phyloP scores from a whole-genome alignment of 1,140 invertebrate species.

The Drosophila baimaii region DNA sequence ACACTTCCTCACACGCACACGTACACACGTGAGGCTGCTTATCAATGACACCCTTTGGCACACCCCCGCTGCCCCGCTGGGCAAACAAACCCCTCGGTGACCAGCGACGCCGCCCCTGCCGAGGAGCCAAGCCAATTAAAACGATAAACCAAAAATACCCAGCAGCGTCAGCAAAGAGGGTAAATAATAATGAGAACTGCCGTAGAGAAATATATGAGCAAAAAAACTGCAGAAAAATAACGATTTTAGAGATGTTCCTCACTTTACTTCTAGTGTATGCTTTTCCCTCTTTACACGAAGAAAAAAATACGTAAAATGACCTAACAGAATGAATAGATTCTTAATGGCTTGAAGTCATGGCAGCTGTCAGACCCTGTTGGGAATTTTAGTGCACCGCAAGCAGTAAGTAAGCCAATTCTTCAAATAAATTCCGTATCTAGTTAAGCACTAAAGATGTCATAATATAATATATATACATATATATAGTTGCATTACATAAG shows the following conservation, averaged over 20 bases:
- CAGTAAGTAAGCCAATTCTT: too few species aligned
- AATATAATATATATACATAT: neutral
- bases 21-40: slow-evolving; percentile 20
- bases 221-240: slow-evolving; percentile 23
- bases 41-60: slow-evolving; percentile 36
- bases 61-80: neutral
- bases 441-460: too few species aligned
- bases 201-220: slow-evolving; percentile 1
- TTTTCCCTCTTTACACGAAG: neutral
- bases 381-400: neutral
- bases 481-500: too few species aligned
- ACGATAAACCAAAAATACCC: slow-evolving; percentile 76
- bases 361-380: neutral
- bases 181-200: slow-evolving; percentile 36
- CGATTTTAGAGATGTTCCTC: slow-evolving; percentile 10
- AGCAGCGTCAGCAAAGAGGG: slow-evolving; percentile 36
- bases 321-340: too few species aligned
- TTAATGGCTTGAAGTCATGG: neutral
- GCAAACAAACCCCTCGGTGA: slow-evolving; percentile 5
- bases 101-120: neutral
- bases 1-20: slow-evolving; percentile 33
- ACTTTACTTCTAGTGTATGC: neutral
- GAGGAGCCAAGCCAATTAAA: slow-evolving; percentile 72
- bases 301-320: too few species aligned
- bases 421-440: neutral